Evolutionary conservation across 2,113 vertebrate species (phyloP), one percentile per base, ranked within the genome.

Genomic region (Solenodon paradoxus): DNA sequence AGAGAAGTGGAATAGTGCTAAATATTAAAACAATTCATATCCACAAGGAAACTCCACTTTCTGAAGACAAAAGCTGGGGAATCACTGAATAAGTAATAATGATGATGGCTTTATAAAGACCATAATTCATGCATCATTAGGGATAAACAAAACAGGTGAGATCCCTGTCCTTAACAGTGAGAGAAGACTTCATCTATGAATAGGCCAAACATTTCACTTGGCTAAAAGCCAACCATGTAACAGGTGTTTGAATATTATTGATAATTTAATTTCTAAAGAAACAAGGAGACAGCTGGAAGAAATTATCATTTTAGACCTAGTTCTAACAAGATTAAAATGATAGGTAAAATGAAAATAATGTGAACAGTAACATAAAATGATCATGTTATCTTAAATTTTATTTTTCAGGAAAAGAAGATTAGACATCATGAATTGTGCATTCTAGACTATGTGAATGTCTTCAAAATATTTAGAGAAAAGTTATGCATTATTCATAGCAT

Each of bases 401-500:
- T 61, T 86, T 95, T 95, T 84, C 55, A 90, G 26, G 28, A 61
- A 72, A 69, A 80, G 11, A 92, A 86, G 68, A 42, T 35, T 68
- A 64, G 78, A 53, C 81, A 96, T 64, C 74, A 92, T 38, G 32
- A 82, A 79, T 89, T 91, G 51, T 95, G 63, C 66, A 80, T 12
- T 35, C 74, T 42, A 74, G 32, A 83, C 74, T 79, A 69, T 72
- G 74, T 71, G 86, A 94, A 86, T 59, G 32, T 80, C 90, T 97
- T 92, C 42, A 75, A 97, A 97, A 87, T 94, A 61, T 83, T 97
- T 89, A 94, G 75, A 94, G 86, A 93, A 96, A 96, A 96, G 78
- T 83, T 92, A 96, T 96, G 92, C 86, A 97, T 97, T 95, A 97
- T 97, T 97, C 96, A 97, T 96, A 80, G 42, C 91, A 88, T 95